phyloP scores from a whole-genome alignment of 2,888 invertebrate species.

The Xylota segnis region DNA sequence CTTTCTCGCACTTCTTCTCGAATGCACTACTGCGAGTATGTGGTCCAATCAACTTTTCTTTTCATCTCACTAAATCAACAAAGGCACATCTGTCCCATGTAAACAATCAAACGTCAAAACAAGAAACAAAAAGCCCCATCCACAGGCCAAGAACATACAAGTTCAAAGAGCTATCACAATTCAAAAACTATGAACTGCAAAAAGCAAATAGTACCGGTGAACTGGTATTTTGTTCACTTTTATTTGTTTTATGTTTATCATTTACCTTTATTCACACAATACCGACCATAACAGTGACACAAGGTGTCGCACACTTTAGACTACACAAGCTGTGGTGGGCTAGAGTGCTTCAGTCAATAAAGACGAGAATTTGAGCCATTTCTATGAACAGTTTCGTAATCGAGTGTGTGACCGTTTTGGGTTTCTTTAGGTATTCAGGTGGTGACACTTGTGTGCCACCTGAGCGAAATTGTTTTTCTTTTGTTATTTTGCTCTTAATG shows the following conservation, averaged over 20 bases:
- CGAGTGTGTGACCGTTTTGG: constrained; percentile 17
- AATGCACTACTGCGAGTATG: not conserved
- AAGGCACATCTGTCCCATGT: not conserved
- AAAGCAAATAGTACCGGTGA: constrained; percentile 25
- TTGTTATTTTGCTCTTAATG: constrained; percentile 14
- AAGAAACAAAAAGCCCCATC: not conserved
- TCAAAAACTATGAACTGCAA: constrained; percentile 21
- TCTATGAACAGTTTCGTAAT: constrained; percentile 19
- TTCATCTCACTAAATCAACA: not conserved
- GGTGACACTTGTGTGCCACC: constrained; percentile 21
- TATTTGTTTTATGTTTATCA: constrained; percentile 17
- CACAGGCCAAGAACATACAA: not conserved
- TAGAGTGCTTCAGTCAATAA: constrained; percentile 24
- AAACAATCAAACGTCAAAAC: not conserved
- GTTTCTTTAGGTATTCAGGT: constrained; percentile 22
- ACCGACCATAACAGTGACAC: constrained; percentile 11
- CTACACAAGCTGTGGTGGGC: not conserved
- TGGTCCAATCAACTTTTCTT: not conserved
- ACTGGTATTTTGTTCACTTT: not conserved
- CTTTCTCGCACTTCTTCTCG: constrained; percentile 4
- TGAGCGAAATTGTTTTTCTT: constrained; percentile 1
- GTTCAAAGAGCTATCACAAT: not conserved
- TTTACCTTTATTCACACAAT: constrained; percentile 14
- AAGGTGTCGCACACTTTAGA: constrained; percentile 28
- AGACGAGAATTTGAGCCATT: constrained; percentile 30